phyloP scores from a whole-genome alignment of 2,113 vertebrate genomes.

The Nanger granti region DNA sequence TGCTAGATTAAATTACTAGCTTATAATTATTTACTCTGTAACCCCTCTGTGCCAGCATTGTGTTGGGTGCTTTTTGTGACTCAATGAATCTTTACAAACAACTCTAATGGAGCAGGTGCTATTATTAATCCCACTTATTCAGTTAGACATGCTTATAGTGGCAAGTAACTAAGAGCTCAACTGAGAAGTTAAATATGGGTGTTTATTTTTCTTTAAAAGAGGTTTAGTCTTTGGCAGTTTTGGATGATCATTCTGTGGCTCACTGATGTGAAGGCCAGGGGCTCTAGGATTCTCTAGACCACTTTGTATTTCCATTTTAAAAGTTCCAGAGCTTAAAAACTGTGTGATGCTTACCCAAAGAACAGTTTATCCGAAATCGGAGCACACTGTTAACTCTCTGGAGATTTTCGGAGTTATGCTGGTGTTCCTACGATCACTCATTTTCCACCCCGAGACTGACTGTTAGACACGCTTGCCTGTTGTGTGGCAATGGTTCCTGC shows the following conservation, averaged over 20 bases:
- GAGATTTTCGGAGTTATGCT: neutral
- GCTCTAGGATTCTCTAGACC: neutral
- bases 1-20: neutral
- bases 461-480: neutral
- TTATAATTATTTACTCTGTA: neutral
- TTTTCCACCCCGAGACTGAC: neutral
- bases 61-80: neutral
- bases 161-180: neutral
- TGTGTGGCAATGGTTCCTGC: neutral
- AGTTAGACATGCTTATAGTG: neutral
- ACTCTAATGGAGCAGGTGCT: neutral
- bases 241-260: neutral
- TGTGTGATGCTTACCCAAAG: neutral
- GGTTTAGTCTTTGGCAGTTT: neutral
- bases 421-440: neutral
- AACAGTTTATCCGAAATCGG: neutral
- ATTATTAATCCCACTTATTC: neutral
- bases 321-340: neutral
- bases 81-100: neutral
- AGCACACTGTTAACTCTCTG: neutral
- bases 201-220: neutral
- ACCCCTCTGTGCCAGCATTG: neutral
- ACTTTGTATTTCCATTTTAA: slow-evolving; percentile 1
- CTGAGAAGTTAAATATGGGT: neutral
- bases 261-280: neutral